These are phyloP conservation scores for Branchellion lobata DNA, from an alignment of 2,888 invertebrate genomes.

Conservation along the genomic window DNA sequence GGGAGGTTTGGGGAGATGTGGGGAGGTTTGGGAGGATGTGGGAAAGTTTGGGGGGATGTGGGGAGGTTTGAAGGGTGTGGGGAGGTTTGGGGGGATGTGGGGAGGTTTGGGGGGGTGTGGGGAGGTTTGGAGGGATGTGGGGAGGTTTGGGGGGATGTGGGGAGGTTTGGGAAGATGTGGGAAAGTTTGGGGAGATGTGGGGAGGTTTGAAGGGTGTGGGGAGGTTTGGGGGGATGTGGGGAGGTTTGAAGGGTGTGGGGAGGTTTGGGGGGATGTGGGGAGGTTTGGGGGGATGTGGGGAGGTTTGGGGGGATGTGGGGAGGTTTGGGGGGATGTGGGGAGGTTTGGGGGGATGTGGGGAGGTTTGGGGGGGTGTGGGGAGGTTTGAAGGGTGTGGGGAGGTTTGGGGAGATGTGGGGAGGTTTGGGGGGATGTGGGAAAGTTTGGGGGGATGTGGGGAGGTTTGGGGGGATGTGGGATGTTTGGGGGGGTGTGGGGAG, in stretches of 20 bases:
- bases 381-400: too few relatives aligned
- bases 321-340: slow-evolving; percentile 1
- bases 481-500: neutral
- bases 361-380: neutral
- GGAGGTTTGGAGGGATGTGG: neutral
- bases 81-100: neutral
- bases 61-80: neutral
- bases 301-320: too few relatives aligned
- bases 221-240: neutral
- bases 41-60: too few relatives aligned
- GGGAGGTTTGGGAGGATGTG: neutral
- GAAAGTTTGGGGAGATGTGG: too few relatives aligned
- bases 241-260: neutral
- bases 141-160: too few relatives aligned
- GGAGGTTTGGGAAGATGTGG: neutral
- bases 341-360: neutral
- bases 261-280: neutral
- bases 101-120: neutral
- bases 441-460: neutral
- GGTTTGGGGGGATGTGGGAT: neutral
- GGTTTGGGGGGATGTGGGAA: neutral
- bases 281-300: neutral
- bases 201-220: neutral
- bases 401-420: neutral
- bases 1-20: neutral